Evolutionary conservation across 2,888 invertebrate species (phyloP), one percentile per base, ranked within the genome.

Genomic region (Tromatobia lineatoria): DNA sequence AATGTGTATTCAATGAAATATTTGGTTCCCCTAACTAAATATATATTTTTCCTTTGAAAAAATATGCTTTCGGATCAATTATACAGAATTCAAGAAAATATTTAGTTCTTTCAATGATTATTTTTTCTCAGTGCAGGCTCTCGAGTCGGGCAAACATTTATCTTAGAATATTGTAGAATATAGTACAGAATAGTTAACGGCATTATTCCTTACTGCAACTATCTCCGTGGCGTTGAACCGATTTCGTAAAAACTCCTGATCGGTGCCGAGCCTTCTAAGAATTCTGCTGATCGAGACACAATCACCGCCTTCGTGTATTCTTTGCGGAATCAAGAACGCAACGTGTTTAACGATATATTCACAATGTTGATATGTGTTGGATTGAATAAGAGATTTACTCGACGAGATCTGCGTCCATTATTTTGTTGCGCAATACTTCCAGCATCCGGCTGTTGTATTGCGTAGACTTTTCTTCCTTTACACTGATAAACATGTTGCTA

Each of bases 381-480:
- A 20, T 23, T 34, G 59, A 25, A 34, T 29, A 8, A 61, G 34
- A 61, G 15, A 61, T 61, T 34, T n/a, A 61, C 34, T 29, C 29
- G 59, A n/a, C 61, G 61, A 18, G 61, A 54, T 45, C 73, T n/a
- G 38, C 47, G 50, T 71, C 76, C 54, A 80, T 77, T 80, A 83
- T 83, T 76, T 80, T 80, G 80, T 83, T 83, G 76, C 80, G 83
- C 77, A 80, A 83, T 61, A 29, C 34, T 77, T 71, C 34, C 75
- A 76, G 67, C 76, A 80, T 83, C 76, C 80, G 76, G 80, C 74
- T 70, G 61, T 61, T 42, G 13, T 18, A 29, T 67, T 45, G 29
- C 59, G 59, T 13, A 18, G 18, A 23, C 52, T 34, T 64, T 71
- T 38, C 13, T 47, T 38, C 47, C n/a, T 69, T 69, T 54, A 34